These are phyloP conservation scores for Enteromius paludinosus DNA, from an alignment of 2,797 vertebrate species.

Conservation along the genomic window DNA sequence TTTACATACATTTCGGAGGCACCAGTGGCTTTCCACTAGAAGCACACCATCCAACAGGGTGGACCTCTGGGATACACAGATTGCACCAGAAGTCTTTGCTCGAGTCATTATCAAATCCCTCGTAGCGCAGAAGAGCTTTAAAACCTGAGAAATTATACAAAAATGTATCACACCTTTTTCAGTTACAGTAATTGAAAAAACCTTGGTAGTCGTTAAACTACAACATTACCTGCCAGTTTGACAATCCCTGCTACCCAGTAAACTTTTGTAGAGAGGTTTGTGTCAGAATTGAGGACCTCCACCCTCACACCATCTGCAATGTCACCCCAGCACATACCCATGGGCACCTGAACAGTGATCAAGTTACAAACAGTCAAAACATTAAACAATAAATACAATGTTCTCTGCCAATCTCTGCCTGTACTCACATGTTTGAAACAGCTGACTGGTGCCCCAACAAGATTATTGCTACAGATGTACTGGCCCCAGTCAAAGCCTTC, in stretches of 20 bases:
- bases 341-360: slow-evolving; percentile 80
- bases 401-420: background rate
- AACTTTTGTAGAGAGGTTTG: slow-evolving; percentile 89
- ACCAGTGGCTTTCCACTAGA: slow-evolving; percentile 95
- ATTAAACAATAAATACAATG: background rate
- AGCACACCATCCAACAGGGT: slow-evolving; percentile 97
- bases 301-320: slow-evolving; percentile 89
- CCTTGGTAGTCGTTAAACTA: background rate
- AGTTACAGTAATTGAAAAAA: background rate
- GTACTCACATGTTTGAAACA: slow-evolving; percentile 93
- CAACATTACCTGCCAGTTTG: slow-evolving; percentile 88
- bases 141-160: slow-evolving; percentile 79
- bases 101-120: slow-evolving; percentile 95
- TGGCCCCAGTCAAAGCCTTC: slow-evolving; percentile 92
- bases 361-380: background rate
- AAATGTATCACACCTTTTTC: background rate
- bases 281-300: slow-evolving; percentile 93
- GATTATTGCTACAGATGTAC: slow-evolving; percentile 92
- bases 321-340: slow-evolving; percentile 89
- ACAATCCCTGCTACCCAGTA: slow-evolving; percentile 96
- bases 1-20: slow-evolving; percentile 92
- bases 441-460: slow-evolving; percentile 88
- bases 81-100: slow-evolving; percentile 97
- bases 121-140: slow-evolving; percentile 93
- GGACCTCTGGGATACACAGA: slow-evolving; percentile 91